These are phyloP conservation scores for Ovis aries DNA, from an alignment of 2,113 vertebrate genomes.

Conservation along the genomic window DNA sequence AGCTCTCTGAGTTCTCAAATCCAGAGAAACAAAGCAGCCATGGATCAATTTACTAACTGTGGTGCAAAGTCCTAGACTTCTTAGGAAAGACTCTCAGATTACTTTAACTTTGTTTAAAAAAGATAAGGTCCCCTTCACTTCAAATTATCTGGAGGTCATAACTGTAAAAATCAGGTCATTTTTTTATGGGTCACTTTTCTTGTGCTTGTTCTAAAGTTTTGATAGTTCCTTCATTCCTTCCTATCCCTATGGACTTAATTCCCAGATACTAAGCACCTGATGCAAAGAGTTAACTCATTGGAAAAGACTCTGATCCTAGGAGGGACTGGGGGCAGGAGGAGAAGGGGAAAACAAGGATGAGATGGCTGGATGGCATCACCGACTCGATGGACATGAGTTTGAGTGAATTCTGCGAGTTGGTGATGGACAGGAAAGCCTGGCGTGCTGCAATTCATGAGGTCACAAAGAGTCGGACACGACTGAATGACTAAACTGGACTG, in stretches of 20 bases:
- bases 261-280: background rate
- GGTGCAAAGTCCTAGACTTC: background rate
- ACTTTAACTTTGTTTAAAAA: slow-evolving; percentile 27
- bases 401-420: too few species aligned
- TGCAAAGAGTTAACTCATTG: too few species aligned
- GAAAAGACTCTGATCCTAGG: too few species aligned
- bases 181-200: background rate
- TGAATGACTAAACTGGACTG: too few species aligned
- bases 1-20: background rate
- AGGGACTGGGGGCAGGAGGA: too few species aligned
- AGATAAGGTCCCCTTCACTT: background rate
- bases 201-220: background rate
- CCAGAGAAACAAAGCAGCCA: background rate
- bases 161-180: background rate
- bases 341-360: too few species aligned
- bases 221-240: background rate
- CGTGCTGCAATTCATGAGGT: too few species aligned
- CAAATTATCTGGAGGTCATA: slow-evolving; percentile 11
- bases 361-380: too few species aligned
- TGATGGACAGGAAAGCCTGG: too few species aligned
- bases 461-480: too few species aligned
- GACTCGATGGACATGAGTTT: too few species aligned
- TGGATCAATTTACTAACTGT: background rate
- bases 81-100: background rate
- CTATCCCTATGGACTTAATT: background rate